Conservation (phyloP, 2,888 invertebrate species). For the Salpingus planirostris region DNA sequence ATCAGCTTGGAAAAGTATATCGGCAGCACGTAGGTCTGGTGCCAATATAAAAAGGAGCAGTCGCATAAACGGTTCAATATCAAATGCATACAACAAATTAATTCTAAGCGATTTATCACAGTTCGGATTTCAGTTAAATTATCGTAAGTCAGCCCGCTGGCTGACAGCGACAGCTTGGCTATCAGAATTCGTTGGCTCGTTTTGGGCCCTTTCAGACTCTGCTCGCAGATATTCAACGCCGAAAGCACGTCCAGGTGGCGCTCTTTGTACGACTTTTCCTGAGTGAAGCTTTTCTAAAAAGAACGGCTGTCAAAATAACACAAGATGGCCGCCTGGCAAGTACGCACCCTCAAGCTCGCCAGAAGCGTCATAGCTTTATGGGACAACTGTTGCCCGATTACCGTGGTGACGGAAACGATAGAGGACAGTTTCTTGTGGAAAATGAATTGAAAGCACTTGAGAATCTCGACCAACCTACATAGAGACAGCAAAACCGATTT, state of each 20-base stretch:
- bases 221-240: constrained; percentile 65
- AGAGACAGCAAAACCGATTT: constrained; percentile 65
- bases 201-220: constrained; percentile 48
- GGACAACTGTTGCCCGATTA: constrained; percentile 71
- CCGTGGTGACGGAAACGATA: constrained; percentile 63
- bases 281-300: constrained; percentile 48
- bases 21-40: constrained; percentile 61
- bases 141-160: constrained; percentile 55
- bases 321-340: too few relatives aligned
- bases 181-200: constrained; percentile 34
- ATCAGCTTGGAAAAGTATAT: constrained; percentile 68
- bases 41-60: constrained; percentile 74
- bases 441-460: constrained; percentile 66
- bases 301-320: too few relatives aligned
- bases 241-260: constrained; percentile 63
- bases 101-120: constrained; percentile 56
- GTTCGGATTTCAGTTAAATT: constrained; percentile 52
- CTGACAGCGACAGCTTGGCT: constrained; percentile 38
- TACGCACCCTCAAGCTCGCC: constrained; percentile 56
- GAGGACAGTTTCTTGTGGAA: constrained; percentile 60
- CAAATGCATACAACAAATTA: constrained; percentile 51
- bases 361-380: constrained; percentile 64
- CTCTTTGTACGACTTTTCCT: constrained; percentile 55
- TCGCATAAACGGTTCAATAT: constrained; percentile 56
- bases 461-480: constrained; percentile 71